phyloP scores from a whole-genome alignment of 1,140 invertebrate genomes.

The Orussus abietinus region DNA sequence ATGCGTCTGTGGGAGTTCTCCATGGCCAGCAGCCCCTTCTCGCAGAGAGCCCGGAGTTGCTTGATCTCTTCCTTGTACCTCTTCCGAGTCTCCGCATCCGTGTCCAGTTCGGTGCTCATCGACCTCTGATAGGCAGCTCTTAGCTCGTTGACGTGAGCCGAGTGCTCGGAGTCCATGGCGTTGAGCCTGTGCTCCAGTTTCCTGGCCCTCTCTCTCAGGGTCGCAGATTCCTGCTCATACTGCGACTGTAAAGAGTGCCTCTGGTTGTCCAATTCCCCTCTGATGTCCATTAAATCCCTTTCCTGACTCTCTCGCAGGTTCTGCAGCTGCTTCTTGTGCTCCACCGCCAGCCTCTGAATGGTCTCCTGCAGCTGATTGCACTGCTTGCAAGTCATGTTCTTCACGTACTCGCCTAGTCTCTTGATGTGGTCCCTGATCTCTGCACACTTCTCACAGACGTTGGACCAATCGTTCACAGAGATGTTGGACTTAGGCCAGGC shows the following conservation, averaged over 20 bases:
- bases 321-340: slow-evolving; percentile 43
- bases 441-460: slow-evolving; percentile 37
- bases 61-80: slow-evolving; percentile 84
- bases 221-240: slow-evolving; percentile 51
- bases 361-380: slow-evolving; percentile 58
- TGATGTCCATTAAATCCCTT: slow-evolving; percentile 44
- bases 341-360: slow-evolving; percentile 35
- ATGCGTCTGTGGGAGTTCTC: slow-evolving; percentile 84
- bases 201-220: slow-evolving; percentile 58
- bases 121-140: slow-evolving; percentile 66
- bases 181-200: slow-evolving; percentile 65
- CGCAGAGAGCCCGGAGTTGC: slow-evolving; percentile 76
- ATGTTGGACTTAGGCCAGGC: slow-evolving; percentile 12
- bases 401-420: slow-evolving; percentile 55
- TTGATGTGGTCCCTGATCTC: slow-evolving; percentile 53
- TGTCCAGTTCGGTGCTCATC: slow-evolving; percentile 44
- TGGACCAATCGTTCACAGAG: slow-evolving; percentile 31
- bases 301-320: slow-evolving; percentile 38
- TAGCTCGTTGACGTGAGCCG: slow-evolving; percentile 70
- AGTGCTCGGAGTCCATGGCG: slow-evolving; percentile 71
- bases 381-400: slow-evolving; percentile 55
- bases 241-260: slow-evolving; percentile 43
- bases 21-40: slow-evolving; percentile 82
- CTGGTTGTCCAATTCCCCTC: slow-evolving; percentile 51
- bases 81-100: slow-evolving; percentile 67